Percentiles rank a stretch among this genome's conserved stretches.
Evolutionary conservation across 2,797 vertebrate genomes (phyloP).

Genomic region (Cygnus olor): DNA sequence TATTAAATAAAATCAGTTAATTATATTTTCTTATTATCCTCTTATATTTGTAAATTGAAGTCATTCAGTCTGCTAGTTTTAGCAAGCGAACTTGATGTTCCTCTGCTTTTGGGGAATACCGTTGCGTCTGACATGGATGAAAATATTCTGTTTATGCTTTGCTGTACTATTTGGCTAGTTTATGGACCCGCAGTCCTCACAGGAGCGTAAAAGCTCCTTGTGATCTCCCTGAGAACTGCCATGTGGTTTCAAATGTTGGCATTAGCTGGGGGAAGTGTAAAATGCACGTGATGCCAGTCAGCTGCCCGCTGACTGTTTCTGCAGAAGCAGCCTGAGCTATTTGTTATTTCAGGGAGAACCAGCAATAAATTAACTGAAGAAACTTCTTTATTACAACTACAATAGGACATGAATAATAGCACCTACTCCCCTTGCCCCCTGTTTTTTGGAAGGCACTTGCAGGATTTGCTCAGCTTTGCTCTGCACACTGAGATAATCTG

Average conservation of each 20-base stretch:
- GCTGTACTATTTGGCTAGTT: background rate
- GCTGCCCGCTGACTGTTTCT: background rate
- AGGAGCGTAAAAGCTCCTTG: background rate
- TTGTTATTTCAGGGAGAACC: background rate
- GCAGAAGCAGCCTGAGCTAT: background rate
- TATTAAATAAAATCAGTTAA: background rate
- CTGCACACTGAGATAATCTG: background rate
- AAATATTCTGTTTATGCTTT: background rate
- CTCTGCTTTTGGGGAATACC: background rate
- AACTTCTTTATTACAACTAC: background rate
- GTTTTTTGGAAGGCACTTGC: background rate
- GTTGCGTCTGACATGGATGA: background rate
- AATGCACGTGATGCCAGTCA: background rate
- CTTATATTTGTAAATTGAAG: background rate
- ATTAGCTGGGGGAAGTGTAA: background rate
- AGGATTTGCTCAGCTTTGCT: constrained; percentile 1
- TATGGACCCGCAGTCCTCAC: background rate
- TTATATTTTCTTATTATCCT: background rate
- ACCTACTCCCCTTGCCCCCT: background rate
- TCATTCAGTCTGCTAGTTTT: background rate
- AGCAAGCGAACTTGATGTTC: background rate
- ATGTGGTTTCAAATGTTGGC: background rate
- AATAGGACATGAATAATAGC: background rate
- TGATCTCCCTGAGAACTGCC: background rate
- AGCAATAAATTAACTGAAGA: constrained; percentile 16